A percentile compares a stretch with the other conserved stretches of the same genome.
These are phyloP conservation scores for Epinephelus cyanopodus DNA, from an alignment of 2,113 vertebrate genomes.

Conservation along the genomic window DNA sequence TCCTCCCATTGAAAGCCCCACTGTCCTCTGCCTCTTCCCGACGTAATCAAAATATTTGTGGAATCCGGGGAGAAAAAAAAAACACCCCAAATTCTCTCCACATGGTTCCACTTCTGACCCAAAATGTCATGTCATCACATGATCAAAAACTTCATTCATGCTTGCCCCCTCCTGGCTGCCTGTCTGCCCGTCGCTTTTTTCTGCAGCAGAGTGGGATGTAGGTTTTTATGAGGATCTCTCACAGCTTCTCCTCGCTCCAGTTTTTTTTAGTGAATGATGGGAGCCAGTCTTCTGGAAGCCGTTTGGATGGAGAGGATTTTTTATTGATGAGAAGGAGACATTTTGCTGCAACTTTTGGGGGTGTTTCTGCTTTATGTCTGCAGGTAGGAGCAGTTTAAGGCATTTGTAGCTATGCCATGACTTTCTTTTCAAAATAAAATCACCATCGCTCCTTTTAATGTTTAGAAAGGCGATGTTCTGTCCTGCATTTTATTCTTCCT, in stretches of 20 bases:
- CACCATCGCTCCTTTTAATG: background rate
- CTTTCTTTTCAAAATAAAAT: slow-evolving; percentile 7
- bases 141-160: slow-evolving; percentile 36
- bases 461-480: background rate
- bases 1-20: slow-evolving; percentile 1
- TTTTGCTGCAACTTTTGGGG: background rate
- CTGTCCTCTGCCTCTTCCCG: background rate
- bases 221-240: slow-evolving; percentile 19
- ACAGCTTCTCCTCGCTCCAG: background rate
- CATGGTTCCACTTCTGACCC: slow-evolving; percentile 17
- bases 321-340: slow-evolving; percentile 9
- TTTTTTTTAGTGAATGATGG: slow-evolving; percentile 55
- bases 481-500: background rate
- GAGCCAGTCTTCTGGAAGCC: slow-evolving; percentile 33
- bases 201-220: slow-evolving; percentile 44
- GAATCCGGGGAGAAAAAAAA: background rate
- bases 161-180: background rate
- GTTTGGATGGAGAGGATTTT: slow-evolving; percentile 28
- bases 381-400: slow-evolving; percentile 64
- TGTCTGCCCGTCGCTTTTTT: slow-evolving; percentile 10
- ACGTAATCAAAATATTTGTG: slow-evolving; percentile 20
- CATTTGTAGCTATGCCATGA: background rate
- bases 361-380: slow-evolving; percentile 16
- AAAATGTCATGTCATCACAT: slow-evolving; percentile 34
- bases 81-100: background rate